Conservation (phyloP, 2,113 vertebrate species). For the Regulus satrapa region DNA sequence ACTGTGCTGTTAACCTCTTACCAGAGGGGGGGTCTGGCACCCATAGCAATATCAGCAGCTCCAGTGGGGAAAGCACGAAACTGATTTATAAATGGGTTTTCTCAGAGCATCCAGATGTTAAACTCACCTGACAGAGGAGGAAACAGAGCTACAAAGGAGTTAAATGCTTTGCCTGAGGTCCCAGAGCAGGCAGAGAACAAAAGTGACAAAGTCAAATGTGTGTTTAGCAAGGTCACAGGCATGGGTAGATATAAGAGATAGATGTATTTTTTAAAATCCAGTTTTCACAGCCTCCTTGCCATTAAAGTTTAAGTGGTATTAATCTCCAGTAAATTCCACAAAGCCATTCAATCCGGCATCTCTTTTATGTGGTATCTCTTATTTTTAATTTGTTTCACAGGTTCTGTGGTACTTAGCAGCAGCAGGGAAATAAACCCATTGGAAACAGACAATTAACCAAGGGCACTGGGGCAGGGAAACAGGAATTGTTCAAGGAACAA, state of each 20-base stretch:
- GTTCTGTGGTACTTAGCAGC: slow-evolving; percentile 3
- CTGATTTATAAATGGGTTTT: not conserved
- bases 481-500: slow-evolving; percentile 2
- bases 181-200: not conserved
- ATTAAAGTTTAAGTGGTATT: slow-evolving; percentile 3
- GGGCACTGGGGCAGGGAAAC: slow-evolving; percentile 41
- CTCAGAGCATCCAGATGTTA: not conserved
- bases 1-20: not conserved
- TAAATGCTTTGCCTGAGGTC: not conserved
- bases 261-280: not conserved
- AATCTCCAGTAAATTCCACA: slow-evolving; percentile 8
- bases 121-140: not conserved
- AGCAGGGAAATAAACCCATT: slow-evolving; percentile 49
- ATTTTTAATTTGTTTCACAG: slow-evolving; percentile 43
- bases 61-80: not conserved
- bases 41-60: rapidly evolving
- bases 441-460: slow-evolving; percentile 59
- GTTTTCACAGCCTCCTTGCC: slow-evolving; percentile 5
- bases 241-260: not conserved
- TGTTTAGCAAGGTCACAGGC: not conserved
- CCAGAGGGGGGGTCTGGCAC: not conserved
- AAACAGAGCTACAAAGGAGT: not conserved
- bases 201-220: not conserved
- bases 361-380: slow-evolving; percentile 25
- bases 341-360: slow-evolving; percentile 18